phyloP scores from a whole-genome alignment of 2,113 vertebrate species.

The Hippocampus mohnikei region DNA sequence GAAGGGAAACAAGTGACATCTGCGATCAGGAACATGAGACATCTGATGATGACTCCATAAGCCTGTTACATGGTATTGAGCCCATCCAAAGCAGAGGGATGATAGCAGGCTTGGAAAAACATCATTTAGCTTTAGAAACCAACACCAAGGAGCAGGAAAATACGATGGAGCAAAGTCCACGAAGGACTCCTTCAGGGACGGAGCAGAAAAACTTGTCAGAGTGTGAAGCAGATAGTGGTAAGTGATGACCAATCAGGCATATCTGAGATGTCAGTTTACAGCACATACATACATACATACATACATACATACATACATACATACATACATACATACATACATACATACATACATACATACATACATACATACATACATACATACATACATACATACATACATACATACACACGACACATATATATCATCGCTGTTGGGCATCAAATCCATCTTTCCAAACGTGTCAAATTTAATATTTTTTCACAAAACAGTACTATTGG shows the following conservation, averaged over 20 bases:
- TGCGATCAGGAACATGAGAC: not conserved
- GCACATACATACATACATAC: too few species aligned
- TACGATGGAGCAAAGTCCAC: not conserved
- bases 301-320: too few species aligned
- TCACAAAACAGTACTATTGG: too few species aligned
- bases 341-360: too few species aligned
- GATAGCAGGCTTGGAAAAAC: not conserved
- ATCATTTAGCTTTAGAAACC: not conserved
- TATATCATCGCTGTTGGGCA: too few species aligned
- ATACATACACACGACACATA: too few species aligned
- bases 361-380: too few species aligned
- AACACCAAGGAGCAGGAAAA: constrained; percentile 4
- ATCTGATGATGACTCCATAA: constrained; percentile 39
- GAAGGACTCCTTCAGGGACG: not conserved
- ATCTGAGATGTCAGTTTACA: not conserved
- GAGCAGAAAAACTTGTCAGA: not conserved
- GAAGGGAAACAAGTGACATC: constrained; percentile 13
- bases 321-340: too few species aligned
- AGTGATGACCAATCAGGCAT: constrained; percentile 12
- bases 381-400: too few species aligned
- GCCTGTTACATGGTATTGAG: constrained; percentile 26
- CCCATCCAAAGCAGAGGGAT: not conserved
- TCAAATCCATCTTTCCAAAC: too few species aligned
- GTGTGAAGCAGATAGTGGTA: not conserved
- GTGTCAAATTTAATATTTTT: too few species aligned